Base-by-base conservation (phyloP, 1,140 invertebrate genomes). In the Callitettix versicolor region DNA sequence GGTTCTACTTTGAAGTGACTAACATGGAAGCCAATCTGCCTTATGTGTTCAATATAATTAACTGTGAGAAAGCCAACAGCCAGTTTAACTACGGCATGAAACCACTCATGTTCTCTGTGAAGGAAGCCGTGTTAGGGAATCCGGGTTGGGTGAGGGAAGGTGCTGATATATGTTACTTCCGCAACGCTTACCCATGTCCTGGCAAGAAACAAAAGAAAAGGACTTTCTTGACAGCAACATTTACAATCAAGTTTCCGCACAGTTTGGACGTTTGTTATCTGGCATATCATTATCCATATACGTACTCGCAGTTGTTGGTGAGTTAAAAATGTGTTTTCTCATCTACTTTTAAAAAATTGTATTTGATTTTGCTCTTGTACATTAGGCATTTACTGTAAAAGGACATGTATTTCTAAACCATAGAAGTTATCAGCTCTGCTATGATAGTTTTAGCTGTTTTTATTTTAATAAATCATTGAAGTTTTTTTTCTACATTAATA, bases 31-130 rank as follows among this genome's bases (percentile, higher is more conserved):
- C 80, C 20, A 74, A 76, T 41, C 67, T 75, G 1, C 72, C 80
- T 0, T 95, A 95, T 64, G 80, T 82, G 21, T 93, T 95, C 70
- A 93, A 94, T 69, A 89, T 95, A 36, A 79, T 94, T 44, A 95
- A 95, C 71, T 91, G 88, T 73, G 85, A 92, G 64, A 94, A 94
- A 69, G 76, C 80, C 15, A 88, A 88, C 69, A 91, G 87, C 57
- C 88, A 93, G 70, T 93, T 91, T 67, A 92, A 92, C 68, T 86
- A 84, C 69, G 91, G 90, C 12, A 93, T 94, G 91, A 87, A 91
- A 66, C 91, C 91, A 26, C 79, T 94, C n/a, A 69, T 94, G 65
- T 94, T 86, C 70, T 93, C 89, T 22, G 85, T 90, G 4, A 76
- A 70, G 49, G 85, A 89, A 60, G 79, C 85, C 1, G 68, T 79